Evolutionary conservation across 2,113 vertebrate species (phyloP), one percentile per base, ranked within the genome.

Genomic region (Pangasianodon gigas): DNA sequence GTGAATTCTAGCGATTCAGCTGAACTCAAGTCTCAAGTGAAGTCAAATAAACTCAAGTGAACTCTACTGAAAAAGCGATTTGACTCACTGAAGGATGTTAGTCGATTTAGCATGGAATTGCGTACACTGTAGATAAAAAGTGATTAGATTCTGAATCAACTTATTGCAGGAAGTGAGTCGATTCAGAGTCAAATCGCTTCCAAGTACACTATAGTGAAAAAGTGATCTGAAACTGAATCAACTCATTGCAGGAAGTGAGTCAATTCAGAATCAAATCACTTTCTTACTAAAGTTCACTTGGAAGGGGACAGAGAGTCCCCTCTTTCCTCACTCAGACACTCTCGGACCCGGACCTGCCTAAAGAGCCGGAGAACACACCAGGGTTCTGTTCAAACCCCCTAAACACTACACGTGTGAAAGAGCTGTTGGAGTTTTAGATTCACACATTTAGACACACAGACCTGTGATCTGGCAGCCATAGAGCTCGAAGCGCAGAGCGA

Each of bases 391-490:
- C 21, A 48, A 77, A 46, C 9, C 16, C 26, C 26, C 13, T 51
- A 9, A 46, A 48, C 41, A 21, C 11, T 21, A 10, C 44, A 29
- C 6, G 29, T 79, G 3, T 13, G 10, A 13, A 79, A 51, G 44
- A 9, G 71, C 32, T 58, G 16, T 56, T 54, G 18, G 48, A 5
- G 71, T 56, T 67, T 77, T 26, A 13, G 74, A 46, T 58, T 44
- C 9, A 60, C 52, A 85, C 18, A 80, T 54, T 37, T 29, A 82
- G 29, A 54, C 26, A 54, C 51, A 56, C 80, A 37, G 52, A 93
- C 92, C 85, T 89, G 91, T 99, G 84, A 99, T 98, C 89, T 97
- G 97, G 93, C 98, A 99, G 93, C 98, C 98, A 0, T 98, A 99
- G 7, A 99, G 96, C 92, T 99, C 98, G 21, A 99, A 96, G 16